Base-by-base conservation (phyloP, 64 coral and sea anemone species). In the Pachyseris speciosa region DNA sequence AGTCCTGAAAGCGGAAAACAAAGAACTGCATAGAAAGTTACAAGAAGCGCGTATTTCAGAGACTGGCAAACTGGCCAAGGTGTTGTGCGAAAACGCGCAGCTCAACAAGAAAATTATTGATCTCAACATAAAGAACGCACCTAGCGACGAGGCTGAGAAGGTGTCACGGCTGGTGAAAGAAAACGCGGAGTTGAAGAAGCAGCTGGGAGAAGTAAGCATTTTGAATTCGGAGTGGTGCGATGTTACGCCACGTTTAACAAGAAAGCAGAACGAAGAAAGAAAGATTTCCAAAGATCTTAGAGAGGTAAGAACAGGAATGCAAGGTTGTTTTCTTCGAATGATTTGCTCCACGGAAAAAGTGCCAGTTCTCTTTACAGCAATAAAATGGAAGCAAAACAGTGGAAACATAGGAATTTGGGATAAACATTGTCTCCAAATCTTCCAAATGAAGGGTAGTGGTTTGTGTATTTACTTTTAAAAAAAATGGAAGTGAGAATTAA, bases 131-230 rank as follows among this genome's bases (percentile, higher is more conserved):
- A 80, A 90, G 32, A 88, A 85, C 11, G 73, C 47, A 12, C 70
- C 79, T 19, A 92, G 27, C 15, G 79, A 91, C 19, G 83, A 87
- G 36, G 64, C 22, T 25, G 83, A 90, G 19, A 78, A 72, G 24
- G 73, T 95, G 1, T 83, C 87, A 5, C 79, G 93, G 22, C 27
- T 95, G 36, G 31, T 95, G 45, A 84, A 84, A n/a, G 93, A 95
- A 59, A 95, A 95, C 45, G 84, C 83, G 5, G 93, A 95, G 60
- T 42, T 95, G 16, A 95, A 95, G 53, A 83, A 83, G 32, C 93
- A 95, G 38, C 87, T 95, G 6, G 93, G 93, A 4, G 93, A 95
- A 85, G 93, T 95, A 1, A 95, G 93, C 87, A 95, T 95, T 71
- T 66, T 95, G 19, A 95, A 95, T 83, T 95, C 93, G 3, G 87